A percentile compares a stretch with the other conserved stretches of the same genome.
Evolutionary conservation across 1,140 invertebrate genomes (phyloP).

Genomic region (Drosophila baimaii): DNA sequence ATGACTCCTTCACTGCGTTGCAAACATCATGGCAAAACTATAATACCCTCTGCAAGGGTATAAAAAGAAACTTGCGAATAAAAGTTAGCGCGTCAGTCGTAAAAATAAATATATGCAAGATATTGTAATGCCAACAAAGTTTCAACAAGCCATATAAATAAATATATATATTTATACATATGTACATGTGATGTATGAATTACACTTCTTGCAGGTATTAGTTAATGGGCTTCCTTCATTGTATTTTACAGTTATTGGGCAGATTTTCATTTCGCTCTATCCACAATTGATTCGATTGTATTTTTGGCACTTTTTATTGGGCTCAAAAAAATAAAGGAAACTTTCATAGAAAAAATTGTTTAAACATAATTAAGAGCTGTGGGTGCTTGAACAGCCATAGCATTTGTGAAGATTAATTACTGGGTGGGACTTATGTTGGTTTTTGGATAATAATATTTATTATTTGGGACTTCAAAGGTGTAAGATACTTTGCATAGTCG

Average conservation of each 20-base stretch:
- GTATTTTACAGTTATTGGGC: slow-evolving; percentile 27
- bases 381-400: not conserved
- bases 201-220: slow-evolving; percentile 4
- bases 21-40: no score
- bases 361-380: not conserved
- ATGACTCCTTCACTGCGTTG: no score
- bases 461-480: no score
- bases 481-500: not conserved
- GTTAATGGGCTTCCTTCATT: slow-evolving; percentile 24
- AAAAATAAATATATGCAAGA: slow-evolving; percentile 53
- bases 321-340: not conserved
- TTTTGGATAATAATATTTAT: no score
- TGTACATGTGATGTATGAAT: slow-evolving; percentile 30
- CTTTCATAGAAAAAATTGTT: not conserved
- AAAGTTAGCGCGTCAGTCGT: slow-evolving; percentile 64
- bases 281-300: slow-evolving; percentile 17
- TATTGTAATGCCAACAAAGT: slow-evolving; percentile 73
- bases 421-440: not conserved
- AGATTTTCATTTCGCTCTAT: slow-evolving; percentile 19
- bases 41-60: no score
- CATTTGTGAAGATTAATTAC: not conserved
- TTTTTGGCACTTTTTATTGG: slow-evolving; percentile 9
- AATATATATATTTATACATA: not conserved
- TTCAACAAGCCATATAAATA: slow-evolving; percentile 28
- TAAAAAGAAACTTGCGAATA: slow-evolving; percentile 65